Percentiles rank a stretch among this genome's conserved stretches.
Evolutionary conservation across 2,113 vertebrate genomes (phyloP).

Genomic region (Mesoclemmys tuberculata): DNA sequence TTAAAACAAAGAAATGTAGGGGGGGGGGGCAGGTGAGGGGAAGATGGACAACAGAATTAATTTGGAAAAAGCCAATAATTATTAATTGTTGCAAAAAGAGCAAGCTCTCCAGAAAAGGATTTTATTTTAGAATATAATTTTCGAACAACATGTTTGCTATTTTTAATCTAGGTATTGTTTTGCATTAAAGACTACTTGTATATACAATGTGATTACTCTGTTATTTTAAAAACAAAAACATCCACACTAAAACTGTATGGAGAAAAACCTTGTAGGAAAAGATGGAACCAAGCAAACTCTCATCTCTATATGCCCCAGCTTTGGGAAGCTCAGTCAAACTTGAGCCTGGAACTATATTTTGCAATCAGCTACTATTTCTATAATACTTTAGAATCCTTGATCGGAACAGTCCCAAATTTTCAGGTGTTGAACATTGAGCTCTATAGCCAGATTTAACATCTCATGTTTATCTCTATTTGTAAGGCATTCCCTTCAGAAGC

Average conservation of each 20-base stretch:
- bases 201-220: neutral
- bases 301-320: neutral
- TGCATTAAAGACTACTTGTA: neutral
- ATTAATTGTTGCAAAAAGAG: neutral
- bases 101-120: neutral
- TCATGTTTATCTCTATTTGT: neutral
- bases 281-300: neutral
- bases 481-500: neutral
- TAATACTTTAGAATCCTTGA: neutral
- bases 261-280: neutral
- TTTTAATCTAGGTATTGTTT: neutral
- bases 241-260: neutral
- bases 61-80: neutral
- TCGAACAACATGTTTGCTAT: neutral
- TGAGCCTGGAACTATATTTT: neutral
- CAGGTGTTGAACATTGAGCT: neutral
- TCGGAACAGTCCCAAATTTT: neutral
- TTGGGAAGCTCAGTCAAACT: neutral
- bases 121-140: fast-evolving
- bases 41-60: neutral
- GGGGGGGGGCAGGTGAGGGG: neutral
- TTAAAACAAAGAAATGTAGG: neutral
- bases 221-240: neutral
- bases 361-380: neutral
- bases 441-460: neutral